Conservation (phyloP, 2,888 invertebrate species). For the Rhodophaea formosa region DNA sequence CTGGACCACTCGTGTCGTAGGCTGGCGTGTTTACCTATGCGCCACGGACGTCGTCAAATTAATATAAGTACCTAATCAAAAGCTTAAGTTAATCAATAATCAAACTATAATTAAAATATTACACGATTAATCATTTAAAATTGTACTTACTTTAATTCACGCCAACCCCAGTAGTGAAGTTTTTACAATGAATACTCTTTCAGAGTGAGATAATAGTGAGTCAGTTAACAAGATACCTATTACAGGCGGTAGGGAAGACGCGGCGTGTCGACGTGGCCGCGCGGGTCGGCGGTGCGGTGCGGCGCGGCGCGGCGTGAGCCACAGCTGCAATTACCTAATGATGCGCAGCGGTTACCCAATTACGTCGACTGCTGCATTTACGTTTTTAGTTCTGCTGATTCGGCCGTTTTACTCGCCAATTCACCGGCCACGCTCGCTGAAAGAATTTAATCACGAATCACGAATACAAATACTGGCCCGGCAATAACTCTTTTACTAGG, state of each 20-base stretch:
- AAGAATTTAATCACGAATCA: constrained; percentile 25
- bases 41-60: too few relatives aligned
- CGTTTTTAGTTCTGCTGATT: constrained; percentile 66
- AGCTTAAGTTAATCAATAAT: too few relatives aligned
- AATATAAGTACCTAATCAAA: too few relatives aligned
- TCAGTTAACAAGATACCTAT: constrained; percentile 25
- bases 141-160: background rate
- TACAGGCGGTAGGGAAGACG: constrained; percentile 22
- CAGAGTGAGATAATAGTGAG: constrained; percentile 35
- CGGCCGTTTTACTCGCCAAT: constrained; percentile 47
- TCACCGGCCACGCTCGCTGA: constrained; percentile 40
- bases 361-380: constrained; percentile 63
- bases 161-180: background rate
- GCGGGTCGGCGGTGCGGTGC: constrained; percentile 29
- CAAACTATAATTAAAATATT: too few relatives aligned
- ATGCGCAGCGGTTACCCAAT: constrained; percentile 72
- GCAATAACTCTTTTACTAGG: background rate
- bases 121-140: too few relatives aligned
- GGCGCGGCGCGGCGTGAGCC: constrained; percentile 32
- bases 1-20: too few relatives aligned
- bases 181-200: constrained; percentile 11
- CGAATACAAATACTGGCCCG: constrained; percentile 10
- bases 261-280: constrained; percentile 22
- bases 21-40: too few relatives aligned
- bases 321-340: constrained; percentile 76